A percentile compares a stretch with the other conserved stretches of the same genome.
Evolutionary conservation across 2,113 vertebrate species (phyloP).

Genomic region (Podiceps cristatus): DNA sequence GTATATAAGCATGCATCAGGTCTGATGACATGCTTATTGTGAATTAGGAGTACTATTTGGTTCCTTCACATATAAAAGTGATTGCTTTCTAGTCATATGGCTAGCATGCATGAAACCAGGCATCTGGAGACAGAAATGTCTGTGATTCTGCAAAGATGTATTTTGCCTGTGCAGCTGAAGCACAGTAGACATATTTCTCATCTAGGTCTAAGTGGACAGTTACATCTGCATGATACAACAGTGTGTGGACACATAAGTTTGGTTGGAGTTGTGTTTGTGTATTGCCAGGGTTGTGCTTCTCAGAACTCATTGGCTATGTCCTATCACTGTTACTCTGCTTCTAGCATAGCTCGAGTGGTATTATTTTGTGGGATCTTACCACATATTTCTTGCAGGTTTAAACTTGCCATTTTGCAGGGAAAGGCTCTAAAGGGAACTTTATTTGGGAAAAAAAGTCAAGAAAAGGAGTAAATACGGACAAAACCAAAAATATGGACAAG

Average conservation of each 20-base stretch:
- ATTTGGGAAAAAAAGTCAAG: background rate
- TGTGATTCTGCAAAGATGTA: background rate
- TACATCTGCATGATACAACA: background rate
- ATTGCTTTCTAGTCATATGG: background rate
- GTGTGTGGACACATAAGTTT: background rate
- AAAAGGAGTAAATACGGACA: background rate
- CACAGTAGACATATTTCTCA: background rate
- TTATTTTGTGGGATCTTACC: background rate
- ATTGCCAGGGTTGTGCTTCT: background rate
- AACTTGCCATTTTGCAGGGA: background rate
- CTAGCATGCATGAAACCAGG: background rate
- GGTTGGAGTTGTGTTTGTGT: background rate
- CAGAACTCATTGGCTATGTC: background rate
- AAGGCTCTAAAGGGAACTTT: background rate
- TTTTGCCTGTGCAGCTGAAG: background rate
- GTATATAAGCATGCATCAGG: background rate
- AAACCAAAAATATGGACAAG: background rate
- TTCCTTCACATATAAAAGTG: background rate
- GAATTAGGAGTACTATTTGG: background rate
- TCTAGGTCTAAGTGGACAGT: background rate
- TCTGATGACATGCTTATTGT: background rate
- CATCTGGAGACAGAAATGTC: background rate
- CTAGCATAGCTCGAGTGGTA: background rate
- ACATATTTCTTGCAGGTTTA: background rate
- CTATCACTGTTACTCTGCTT: background rate